Base-by-base conservation (phyloP, 1,140 invertebrate species). In the Condylostylus longicornis region DNA sequence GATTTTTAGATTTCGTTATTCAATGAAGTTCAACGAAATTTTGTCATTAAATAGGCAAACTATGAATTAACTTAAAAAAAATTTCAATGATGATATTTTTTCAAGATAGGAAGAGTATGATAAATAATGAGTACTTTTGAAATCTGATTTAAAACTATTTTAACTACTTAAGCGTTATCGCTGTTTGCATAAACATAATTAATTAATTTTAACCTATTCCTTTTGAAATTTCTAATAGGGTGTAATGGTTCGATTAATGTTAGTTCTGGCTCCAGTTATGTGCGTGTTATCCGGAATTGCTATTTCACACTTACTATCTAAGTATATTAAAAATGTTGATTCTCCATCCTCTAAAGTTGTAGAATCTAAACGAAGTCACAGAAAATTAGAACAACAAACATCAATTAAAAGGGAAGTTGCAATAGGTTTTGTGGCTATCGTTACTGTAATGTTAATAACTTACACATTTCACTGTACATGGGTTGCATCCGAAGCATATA, bases 401-500 rank as follows among this genome's bases (percentile, higher is more conserved):
- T 81, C 80, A 43, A 77, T 86, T n/a, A 80, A 84, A 53, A 87
- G 79, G 53, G 83, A 94, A 70, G 78, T 91, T 47, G 86, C 90
- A 5, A 76, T 77, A 21, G 64, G 79, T 29, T 94, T 96, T 65
- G 77, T 96, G 15, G 66, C 70, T 12, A 69, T 95, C 39, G 78
- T 96, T 60, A 82, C 79, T 20, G 66, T 82, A 19, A 74, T 97
- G 54, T 72, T 97, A 20, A 72, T 90, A 17, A 86, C 84, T 13
- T 97, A 97, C 61, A 90, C 88, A 31, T 75, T 90, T 53, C 94
- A 98, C 61, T 98, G 91, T 63, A 94, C 88, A n/a, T 97, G 93
- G 93, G 93, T 97, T 2, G 97, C 93, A n/a, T 90, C 87, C 5
- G 90, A 96, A 66, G 93, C 93, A 3, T 97, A 98, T 69, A 94